Percentiles rank a stretch among this genome's conserved stretches.
Conservation (phyloP, 2,113 vertebrate species). For the Piaya cayana region DNA sequence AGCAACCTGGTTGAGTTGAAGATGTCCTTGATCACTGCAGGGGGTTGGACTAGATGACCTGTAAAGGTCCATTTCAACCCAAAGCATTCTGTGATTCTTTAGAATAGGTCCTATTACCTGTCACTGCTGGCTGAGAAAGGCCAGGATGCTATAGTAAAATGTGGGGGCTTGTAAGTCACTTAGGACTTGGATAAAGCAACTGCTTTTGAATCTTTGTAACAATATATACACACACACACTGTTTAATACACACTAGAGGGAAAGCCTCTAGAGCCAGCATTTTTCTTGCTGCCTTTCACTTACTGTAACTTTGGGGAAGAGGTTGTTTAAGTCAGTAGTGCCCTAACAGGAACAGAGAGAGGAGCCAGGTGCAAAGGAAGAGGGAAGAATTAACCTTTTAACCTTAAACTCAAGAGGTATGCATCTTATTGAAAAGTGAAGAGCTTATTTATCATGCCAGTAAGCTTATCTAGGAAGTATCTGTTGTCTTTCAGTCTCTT, state of each 20-base stretch:
- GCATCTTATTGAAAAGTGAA: not conserved
- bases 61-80: too few relatives aligned
- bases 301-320: not conserved
- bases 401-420: not conserved
- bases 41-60: accelerated
- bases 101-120: not conserved
- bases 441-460: not conserved
- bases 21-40: not conserved
- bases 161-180: not conserved
- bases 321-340: not conserved
- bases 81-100: too few relatives aligned
- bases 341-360: not conserved
- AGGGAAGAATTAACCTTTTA: not conserved
- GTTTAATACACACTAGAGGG: not conserved
- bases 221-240: not conserved
- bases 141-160: not conserved
- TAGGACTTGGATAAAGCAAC: not conserved
- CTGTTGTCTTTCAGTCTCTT: not conserved
- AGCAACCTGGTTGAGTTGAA: accelerated
- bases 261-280: not conserved
- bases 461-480: not conserved
- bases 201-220: not conserved
- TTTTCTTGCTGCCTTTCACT: not conserved
- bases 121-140: not conserved
- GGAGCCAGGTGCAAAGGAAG: not conserved